Evolutionary conservation across 2,797 vertebrate genomes (phyloP), one percentile per base, ranked within the genome.

Genomic region (Ptychadena robeensis): DNA sequence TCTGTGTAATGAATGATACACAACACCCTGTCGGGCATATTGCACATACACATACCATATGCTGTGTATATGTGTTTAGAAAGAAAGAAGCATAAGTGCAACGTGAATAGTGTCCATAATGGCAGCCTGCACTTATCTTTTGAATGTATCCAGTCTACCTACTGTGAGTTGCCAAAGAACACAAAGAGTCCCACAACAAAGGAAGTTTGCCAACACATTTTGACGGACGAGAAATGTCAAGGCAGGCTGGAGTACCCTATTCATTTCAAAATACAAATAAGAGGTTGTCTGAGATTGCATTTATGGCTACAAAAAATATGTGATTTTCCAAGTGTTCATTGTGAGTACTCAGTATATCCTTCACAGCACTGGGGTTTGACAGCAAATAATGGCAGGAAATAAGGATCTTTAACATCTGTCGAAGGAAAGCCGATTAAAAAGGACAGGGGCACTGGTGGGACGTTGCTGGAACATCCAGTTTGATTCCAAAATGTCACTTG

Each of bases 261-360:
- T 84, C 71, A 84, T 84, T 84, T 84, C 71, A 80, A 84, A 84
- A 80, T 84, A 74, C 77, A 84, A 84, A 84, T 84, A 84, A 84
- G 82, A 84, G 82, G 77, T 80, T 84, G 82, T 80, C 77, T 74
- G 77, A 74, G 77, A 84, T 75, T 79, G 77, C 82, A 84, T 84
- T 84, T 84, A 80, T 80, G 73, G 64, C 74, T 44, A 69, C 77
- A 75, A 80, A 84, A 61, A 84, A 84, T 79, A 75, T 84, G 79
- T 84, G 82, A 84, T 84, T 84, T 84, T 75, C 77, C 82, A 80
- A 84, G 77, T 80, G 71, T 84, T 80, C 77, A 70, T 74, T 75
- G 44, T 79, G 34, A 84, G 77, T 73, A 64, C 69, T 79, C 76
- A 61, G 82, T 71, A 48, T 72, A 79, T 74, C 70, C 15, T 35